Evolutionary conservation across 2,113 vertebrate species (phyloP), one percentile per base, ranked within the genome.

Genomic region (Menura novaehollandiae): DNA sequence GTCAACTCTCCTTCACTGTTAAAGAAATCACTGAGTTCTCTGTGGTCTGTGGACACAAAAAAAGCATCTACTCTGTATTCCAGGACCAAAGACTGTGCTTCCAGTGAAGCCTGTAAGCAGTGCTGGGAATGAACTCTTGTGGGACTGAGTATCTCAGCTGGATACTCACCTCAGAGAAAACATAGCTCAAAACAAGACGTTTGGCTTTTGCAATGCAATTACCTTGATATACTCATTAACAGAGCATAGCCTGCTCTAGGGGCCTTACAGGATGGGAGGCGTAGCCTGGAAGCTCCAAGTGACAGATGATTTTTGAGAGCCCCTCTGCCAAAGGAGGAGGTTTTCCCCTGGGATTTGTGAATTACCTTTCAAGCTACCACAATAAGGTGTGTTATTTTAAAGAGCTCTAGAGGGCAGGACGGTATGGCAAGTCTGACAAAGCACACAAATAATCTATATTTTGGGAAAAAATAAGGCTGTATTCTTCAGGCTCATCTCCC

Each of bases 101-200:
- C 82, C 86, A 87, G 55, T 51, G 68, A 91, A 26, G 6, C 71
- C 93, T 92, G 71, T 5, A 10, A 89, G 63, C 83, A 88, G 74
- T 41, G 43, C 94, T 85, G 94, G 83, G 93, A 89, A 84, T 8
- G 7, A 96, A 68, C 23, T 78, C 88, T 47, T 17, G 4, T 11
- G 75, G 56, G 86, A 82, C 90, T 17, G 12, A 94, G 67, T 21
- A 68, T 37, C 78, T 91, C 66, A 96, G 90, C 94, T 97, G 91
- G 89, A 97, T 93, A 89, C 17, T 78, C 93, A 93, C 88, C 95
- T 97, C 90, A 91, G 97, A 97, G 88, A 97, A 90, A 97, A 96
- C 82, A 95, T 18, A 85, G 92, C 92, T 95, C 95, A 46, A 81
- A 98, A 96, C 88, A 95, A 96, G 96, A 78, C 52, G 72, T 89